Base-by-base conservation (phyloP, 2,888 invertebrate species). In the Pomacea canaliculata region DNA sequence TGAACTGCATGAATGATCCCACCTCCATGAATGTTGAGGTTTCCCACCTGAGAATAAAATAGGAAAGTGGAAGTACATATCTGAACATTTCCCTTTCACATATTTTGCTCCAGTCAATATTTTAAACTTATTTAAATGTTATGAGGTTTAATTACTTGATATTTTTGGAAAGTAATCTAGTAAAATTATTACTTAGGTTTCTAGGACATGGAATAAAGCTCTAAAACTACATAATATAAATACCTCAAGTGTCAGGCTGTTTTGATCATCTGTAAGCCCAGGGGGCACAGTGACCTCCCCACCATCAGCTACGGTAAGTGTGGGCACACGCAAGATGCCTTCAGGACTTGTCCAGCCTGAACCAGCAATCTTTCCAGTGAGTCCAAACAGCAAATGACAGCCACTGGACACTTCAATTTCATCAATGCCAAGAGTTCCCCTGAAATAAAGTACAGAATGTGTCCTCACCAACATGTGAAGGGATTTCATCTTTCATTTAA, bases 251-350 rank as follows among this genome's bases (percentile, higher is more conserved):
- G 78, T 80, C 16, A 85, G 76, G 18, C 27, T 79, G 56, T 81
- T 81, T 8, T 83, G 69, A 1, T 46, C 68, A 37, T 80, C 81
- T 1, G 78, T 63, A 7, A 83, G 78, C 63, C 84, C 85, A 16
- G 80, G 73, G 7, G 84, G 81, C 0, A 83, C 76, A 8, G 86
- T 84, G 51, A 87, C 82, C 70, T 85, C 85, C 13, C 86, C 87
- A 3, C 83, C 85, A 46, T 81, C 83, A 18, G 81, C 80, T 18
- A 87, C 84, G 12, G 80, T 84, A 7, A 87, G 78, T 19, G 70
- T 72, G 19, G 80, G 71, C 62, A 87, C 83, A 60, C 76, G 74
- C 67, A 80, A 84, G 27, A 74, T 56, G 9, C 85, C 85, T 1
- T 70, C 27, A 8, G 73, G 62, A 18, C 81, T 73, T 3, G 68